These are phyloP conservation scores for Zapus hudsonius DNA, from an alignment of 2,113 vertebrate genomes.

Conservation along the genomic window DNA sequence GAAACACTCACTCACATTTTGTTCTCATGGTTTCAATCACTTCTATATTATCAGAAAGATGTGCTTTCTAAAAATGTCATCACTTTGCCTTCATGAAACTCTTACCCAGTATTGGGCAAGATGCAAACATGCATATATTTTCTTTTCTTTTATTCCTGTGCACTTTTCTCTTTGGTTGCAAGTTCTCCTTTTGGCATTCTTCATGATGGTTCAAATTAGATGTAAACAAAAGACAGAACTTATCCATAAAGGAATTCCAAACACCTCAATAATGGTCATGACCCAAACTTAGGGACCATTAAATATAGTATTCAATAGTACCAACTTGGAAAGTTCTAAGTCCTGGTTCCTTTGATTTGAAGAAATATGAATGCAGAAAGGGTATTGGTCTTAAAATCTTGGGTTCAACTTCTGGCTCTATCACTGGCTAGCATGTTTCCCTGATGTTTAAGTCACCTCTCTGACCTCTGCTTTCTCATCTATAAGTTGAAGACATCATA, in stretches of 20 bases:
- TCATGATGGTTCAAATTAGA: neutral
- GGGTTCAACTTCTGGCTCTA: neutral
- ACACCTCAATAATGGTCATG: neutral
- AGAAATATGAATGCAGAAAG: neutral
- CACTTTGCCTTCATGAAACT: neutral
- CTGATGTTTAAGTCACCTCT: neutral
- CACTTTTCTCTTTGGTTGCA: neutral
- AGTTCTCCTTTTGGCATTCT: neutral
- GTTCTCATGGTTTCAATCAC: neutral
- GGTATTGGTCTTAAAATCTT: neutral
- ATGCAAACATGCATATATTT: neutral
- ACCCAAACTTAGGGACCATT: neutral
- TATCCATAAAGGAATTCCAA: neutral
- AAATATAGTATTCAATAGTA: neutral
- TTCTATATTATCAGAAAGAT: neutral
- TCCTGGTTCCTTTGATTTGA: neutral
- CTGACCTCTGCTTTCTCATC: neutral
- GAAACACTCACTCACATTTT: neutral
- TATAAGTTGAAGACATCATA: neutral
- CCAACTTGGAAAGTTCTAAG: neutral
- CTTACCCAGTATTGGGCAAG: neutral
- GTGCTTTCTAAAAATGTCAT: neutral
- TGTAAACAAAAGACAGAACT: neutral
- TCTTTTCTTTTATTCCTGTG: neutral
- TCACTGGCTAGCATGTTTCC: fast-evolving